These are phyloP conservation scores for Thereva unica DNA, from an alignment of 2,888 invertebrate species.

Conservation along the genomic window DNA sequence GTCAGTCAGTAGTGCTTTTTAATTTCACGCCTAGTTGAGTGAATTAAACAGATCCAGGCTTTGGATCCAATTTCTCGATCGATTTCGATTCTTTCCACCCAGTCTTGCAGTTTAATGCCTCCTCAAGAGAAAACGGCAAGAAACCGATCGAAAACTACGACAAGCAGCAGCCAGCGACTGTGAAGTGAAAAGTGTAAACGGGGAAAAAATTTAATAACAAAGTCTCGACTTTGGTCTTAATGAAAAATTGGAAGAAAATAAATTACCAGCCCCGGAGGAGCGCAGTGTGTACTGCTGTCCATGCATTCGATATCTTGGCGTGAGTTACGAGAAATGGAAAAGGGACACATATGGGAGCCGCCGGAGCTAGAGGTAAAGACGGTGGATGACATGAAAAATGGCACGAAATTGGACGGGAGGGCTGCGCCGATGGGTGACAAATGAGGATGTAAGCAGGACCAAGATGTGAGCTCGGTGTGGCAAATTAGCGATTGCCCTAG, in stretches of 20 bases:
- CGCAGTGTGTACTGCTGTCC: neutral
- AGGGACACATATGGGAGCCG: slow-evolving; percentile 26
- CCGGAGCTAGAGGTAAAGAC: neutral
- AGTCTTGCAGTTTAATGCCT: neutral
- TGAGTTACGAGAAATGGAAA: neutral
- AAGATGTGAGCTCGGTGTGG: slow-evolving; percentile 29
- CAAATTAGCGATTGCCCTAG: slow-evolving; percentile 37
- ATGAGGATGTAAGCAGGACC: slow-evolving; percentile 35
- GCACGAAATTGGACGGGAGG: slow-evolving; percentile 31
- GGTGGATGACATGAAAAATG: slow-evolving; percentile 27
- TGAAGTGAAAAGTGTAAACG: slow-evolving; percentile 5
- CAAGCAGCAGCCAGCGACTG: slow-evolving; percentile 13
- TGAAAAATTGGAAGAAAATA: slow-evolving; percentile 40
- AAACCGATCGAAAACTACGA: slow-evolving; percentile 13
- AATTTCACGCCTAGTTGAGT: slow-evolving; percentile 42
- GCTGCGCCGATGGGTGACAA: slow-evolving; percentile 33
- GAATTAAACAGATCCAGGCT: slow-evolving; percentile 36
- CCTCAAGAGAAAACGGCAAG: slow-evolving; percentile 1
- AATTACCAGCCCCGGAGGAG: slow-evolving; percentile 29
- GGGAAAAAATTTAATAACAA: slow-evolving; percentile 38
- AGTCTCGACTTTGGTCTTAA: slow-evolving; percentile 24
- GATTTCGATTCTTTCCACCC: slow-evolving; percentile 29
- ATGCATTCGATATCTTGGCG: neutral
- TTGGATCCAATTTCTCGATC: slow-evolving; percentile 36
- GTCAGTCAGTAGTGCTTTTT: slow-evolving; percentile 33